phyloP scores from a whole-genome alignment of 2,797 vertebrate genomes.

The Eulemur mongoz region DNA sequence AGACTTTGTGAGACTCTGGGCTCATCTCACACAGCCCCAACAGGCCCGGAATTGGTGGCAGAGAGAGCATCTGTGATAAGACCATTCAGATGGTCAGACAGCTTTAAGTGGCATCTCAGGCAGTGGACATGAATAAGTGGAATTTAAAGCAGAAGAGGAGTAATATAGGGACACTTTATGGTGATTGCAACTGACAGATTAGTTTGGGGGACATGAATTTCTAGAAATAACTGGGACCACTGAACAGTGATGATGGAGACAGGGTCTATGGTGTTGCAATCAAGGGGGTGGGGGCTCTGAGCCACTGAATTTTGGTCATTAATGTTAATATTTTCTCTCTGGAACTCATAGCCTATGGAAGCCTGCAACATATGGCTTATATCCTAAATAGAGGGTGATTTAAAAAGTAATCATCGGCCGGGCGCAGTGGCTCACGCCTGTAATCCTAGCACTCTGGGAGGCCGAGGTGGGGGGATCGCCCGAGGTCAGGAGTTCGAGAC shows the following conservation, averaged over 20 bases:
- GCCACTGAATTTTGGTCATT: not conserved
- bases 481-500: too few relatives aligned
- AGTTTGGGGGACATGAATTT: not conserved
- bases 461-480: too few relatives aligned
- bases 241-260: not conserved
- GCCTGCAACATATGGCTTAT: not conserved
- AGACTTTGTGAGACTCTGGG: not conserved
- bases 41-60: not conserved
- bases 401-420: not conserved
- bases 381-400: not conserved
- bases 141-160: not conserved
- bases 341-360: not conserved
- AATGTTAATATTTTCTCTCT: not conserved
- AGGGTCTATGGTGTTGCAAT: too few relatives aligned
- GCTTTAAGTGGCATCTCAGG: not conserved
- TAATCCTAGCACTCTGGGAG: too few relatives aligned
- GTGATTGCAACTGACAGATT: not conserved
- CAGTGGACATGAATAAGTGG: not conserved
- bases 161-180: not conserved
- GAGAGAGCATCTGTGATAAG: not conserved
- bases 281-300: not conserved
- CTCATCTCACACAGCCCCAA: not conserved
- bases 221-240: not conserved
- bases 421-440: too few relatives aligned
- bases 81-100: not conserved